These are phyloP conservation scores for Syrmaticus mikado DNA, from an alignment of 2,113 vertebrate species.

Conservation along the genomic window DNA sequence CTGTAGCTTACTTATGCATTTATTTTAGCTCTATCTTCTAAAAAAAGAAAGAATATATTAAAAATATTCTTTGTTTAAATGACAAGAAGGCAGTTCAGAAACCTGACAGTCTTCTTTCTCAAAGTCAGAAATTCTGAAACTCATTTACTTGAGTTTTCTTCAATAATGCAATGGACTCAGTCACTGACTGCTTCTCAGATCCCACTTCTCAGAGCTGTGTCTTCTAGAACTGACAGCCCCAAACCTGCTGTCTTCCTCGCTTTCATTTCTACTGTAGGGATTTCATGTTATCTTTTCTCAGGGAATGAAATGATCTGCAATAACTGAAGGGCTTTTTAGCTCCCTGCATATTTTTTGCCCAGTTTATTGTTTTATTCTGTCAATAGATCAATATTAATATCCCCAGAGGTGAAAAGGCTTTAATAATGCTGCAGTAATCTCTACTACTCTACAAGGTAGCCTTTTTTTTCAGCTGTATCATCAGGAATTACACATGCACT, in stretches of 20 bases:
- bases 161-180: neutral
- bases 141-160: neutral
- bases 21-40: neutral
- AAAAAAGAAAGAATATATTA: neutral
- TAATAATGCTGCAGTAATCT: neutral
- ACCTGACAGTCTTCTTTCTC: neutral
- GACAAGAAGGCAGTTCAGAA: neutral
- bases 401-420: neutral
- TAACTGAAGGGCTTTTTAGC: neutral
- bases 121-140: neutral
- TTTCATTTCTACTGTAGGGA: neutral
- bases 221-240: neutral
- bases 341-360: neutral
- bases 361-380: neutral
- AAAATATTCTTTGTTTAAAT: neutral
- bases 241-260: neutral
- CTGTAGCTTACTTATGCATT: neutral
- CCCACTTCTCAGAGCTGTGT: neutral
- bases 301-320: neutral
- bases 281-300: neutral
- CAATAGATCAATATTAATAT: neutral
- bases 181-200: neutral
- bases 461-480: neutral
- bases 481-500: neutral
- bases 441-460: neutral